Evolutionary conservation across 2,888 invertebrate species (phyloP).

Genomic region (Drosophila tanythrix): DNA sequence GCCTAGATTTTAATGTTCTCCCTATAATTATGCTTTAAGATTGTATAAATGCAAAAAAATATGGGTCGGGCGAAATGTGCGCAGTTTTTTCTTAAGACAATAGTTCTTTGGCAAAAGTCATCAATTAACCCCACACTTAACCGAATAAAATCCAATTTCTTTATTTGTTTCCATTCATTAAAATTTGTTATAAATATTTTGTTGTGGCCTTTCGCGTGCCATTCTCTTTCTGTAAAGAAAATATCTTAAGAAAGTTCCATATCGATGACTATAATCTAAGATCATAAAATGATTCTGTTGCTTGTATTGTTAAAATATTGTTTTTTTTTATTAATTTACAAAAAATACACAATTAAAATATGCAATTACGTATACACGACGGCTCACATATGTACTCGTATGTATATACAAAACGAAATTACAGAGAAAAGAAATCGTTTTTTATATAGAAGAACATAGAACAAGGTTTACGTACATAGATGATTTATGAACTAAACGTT

Average conservation of each 20-base stretch:
- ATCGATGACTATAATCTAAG: too few relatives aligned
- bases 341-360: constrained; percentile 80
- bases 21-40: not conserved
- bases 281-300: not conserved
- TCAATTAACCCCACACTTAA: too few relatives aligned
- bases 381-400: constrained; percentile 66
- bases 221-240: not conserved
- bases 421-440: constrained; percentile 32
- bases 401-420: constrained; percentile 75
- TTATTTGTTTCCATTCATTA: not conserved
- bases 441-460: constrained; percentile 42
- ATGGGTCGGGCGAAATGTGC: not conserved
- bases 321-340: constrained; percentile 73
- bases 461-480: constrained; percentile 47
- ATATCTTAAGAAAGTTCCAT: not conserved
- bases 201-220: too few relatives aligned
- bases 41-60: not conserved
- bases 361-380: constrained; percentile 66
- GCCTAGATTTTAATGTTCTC: not conserved
- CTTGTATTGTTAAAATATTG: constrained; percentile 63
- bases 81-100: too few relatives aligned
- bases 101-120: too few relatives aligned
- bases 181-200: too few relatives aligned
- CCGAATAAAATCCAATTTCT: not conserved
- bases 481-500: constrained; percentile 48